Conservation (phyloP, 2,113 vertebrate species). For the Columba janthina region DNA sequence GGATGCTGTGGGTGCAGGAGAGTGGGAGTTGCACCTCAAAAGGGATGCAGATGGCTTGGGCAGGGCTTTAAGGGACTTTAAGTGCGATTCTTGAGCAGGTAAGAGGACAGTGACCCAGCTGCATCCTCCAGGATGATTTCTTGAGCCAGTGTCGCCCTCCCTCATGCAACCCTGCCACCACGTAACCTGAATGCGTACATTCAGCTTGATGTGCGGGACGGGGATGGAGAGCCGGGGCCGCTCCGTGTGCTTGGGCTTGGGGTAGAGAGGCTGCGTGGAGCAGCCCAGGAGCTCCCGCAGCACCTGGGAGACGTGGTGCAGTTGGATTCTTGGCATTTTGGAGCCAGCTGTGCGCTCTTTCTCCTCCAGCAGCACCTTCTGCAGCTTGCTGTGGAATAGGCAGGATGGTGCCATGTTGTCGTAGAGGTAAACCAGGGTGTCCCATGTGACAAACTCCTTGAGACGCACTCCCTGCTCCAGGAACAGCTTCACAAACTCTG, state of each 20-base stretch:
- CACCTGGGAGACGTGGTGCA: slow-evolving; percentile 85
- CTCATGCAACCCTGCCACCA: neutral
- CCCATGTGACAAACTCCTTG: slow-evolving; percentile 82
- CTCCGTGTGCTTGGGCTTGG: slow-evolving; percentile 45
- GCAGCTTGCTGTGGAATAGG: slow-evolving; percentile 84
- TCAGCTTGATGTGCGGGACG: slow-evolving; percentile 65
- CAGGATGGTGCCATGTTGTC: slow-evolving; percentile 79
- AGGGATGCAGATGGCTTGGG: neutral
- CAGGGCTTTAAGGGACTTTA: neutral
- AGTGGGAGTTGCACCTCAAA: neutral
- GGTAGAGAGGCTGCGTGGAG: slow-evolving; percentile 85
- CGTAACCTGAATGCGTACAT: neutral
- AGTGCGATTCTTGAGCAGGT: neutral
- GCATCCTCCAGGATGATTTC: neutral
- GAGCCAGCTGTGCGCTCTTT: neutral
- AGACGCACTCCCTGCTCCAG: slow-evolving; percentile 90
- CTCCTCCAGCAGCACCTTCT: slow-evolving; percentile 77
- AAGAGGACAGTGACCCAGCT: neutral
- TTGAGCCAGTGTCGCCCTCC: neutral
- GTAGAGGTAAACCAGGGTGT: slow-evolving; percentile 84
- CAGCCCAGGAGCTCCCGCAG: slow-evolving; percentile 86
- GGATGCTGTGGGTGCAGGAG: neutral
- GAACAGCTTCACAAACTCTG: slow-evolving; percentile 90
- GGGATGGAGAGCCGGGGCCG: slow-evolving; percentile 58
- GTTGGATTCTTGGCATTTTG: slow-evolving; percentile 51